phyloP scores from a whole-genome alignment of 2,113 vertebrate species.

The Perognathus longimembris region DNA sequence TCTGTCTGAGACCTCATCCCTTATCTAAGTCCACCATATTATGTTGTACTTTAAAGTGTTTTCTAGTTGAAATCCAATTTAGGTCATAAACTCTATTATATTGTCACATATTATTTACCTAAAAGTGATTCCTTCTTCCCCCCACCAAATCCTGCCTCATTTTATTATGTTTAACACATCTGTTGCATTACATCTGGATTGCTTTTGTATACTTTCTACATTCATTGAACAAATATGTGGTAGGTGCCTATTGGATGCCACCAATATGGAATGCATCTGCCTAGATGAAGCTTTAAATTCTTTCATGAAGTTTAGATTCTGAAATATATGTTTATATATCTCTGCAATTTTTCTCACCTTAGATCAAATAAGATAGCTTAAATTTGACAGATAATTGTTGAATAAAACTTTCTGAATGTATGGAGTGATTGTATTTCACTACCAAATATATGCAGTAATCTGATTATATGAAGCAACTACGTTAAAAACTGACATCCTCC shows the following conservation, averaged over 20 bases:
- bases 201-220: neutral
- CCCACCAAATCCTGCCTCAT: neutral
- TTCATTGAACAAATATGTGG: neutral
- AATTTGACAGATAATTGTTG: constrained; percentile 12
- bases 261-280: neutral
- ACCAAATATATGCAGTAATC: neutral
- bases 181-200: no score
- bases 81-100: neutral
- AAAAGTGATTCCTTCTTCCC: neutral
- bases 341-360: constrained; percentile 13
- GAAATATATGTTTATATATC: neutral
- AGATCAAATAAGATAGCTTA: constrained; percentile 1
- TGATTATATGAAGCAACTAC: neutral
- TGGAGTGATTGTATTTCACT: neutral
- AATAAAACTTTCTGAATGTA: neutral
- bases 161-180: neutral
- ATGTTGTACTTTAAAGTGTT: neutral
- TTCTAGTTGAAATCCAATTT: neutral
- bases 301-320: constrained; percentile 43
- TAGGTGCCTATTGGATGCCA: neutral
- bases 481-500: constrained; percentile 5
- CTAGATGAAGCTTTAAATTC: constrained; percentile 15
- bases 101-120: neutral
- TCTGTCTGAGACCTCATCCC: neutral
- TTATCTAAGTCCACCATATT: neutral